Evolutionary conservation across 2,797 vertebrate species (phyloP), one percentile per base, ranked within the genome.

Genomic region (Pteropus rufus): DNA sequence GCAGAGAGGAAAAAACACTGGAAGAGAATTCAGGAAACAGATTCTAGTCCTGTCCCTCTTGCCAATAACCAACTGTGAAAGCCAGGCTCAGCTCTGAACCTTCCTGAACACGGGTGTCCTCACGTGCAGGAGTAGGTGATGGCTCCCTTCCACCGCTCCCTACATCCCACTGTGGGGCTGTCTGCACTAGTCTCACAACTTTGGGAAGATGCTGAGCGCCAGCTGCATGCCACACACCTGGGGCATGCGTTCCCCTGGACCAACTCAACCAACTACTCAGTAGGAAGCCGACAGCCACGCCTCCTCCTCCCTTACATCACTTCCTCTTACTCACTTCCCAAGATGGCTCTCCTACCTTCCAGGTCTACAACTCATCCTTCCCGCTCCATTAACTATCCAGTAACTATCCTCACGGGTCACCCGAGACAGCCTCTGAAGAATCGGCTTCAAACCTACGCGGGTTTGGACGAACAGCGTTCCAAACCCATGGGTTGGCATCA

Each of bases 251-350:
- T 26, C 69, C 82, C 85, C 69, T 82, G 58, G 11, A 49, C 44
- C 81, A 52, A 86, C 39, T 86, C 89, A 23, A 91, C 56, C 70
- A 67, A 86, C 52, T 58, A 29, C 77, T 92, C 24, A 34, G 19
- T 29, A 34, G n/a, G 36, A 88, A 87, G 93, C 56, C 97, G 36
- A 60, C 34, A 94, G 34, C 23, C 60, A 85, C 60, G 31, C 85
- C 96, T 92, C 82, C 95, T 94, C 92, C 95, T 97, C 49, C 49
- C 90, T 97, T 85, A 97, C 95, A 97, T 98, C 98, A 98, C 88
- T 98, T 98, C 98, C 98, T 98, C 97, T 98, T 98, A 98, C 96
- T 98, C 98, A 98, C 90, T 97, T 98, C 98, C 97, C 93, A 97
- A 94, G 97, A 92, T 89, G 92, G 93, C 97, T 87, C 91, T 97